Percentiles rank a stretch among this genome's conserved stretches.
Evolutionary conservation across 2,888 invertebrate genomes (phyloP).

Genomic region (Germaria angustata): DNA sequence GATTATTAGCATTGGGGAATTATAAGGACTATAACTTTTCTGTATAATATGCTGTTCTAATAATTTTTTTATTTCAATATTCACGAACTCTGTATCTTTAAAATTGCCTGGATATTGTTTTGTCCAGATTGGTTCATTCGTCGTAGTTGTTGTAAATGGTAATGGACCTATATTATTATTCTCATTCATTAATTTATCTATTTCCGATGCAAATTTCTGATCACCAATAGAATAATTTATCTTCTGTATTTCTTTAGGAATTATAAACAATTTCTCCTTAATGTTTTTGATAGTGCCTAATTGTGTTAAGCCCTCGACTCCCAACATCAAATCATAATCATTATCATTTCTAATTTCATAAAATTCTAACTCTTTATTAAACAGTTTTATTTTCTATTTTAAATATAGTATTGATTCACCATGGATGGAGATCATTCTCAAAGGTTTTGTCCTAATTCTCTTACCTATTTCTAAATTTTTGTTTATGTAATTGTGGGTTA

Average conservation of each 20-base stretch:
- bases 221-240: slow-evolving; percentile 16
- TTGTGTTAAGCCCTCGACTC: slow-evolving; percentile 9
- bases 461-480: neutral
- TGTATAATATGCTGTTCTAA: slow-evolving; percentile 15
- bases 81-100: slow-evolving; percentile 2
- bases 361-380: slow-evolving; percentile 8
- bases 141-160: slow-evolving; percentile 1
- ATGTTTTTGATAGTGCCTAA: neutral
- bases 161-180: slow-evolving; percentile 5
- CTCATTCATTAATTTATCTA: too few relatives aligned
- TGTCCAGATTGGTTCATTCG: neutral
- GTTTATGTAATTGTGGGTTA: neutral
- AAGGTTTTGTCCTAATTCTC: slow-evolving; percentile 11
- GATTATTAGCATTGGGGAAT: neutral
- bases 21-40: slow-evolving; percentile 25
- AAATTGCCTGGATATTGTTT: slow-evolving; percentile 6
- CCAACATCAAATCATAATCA: slow-evolving; percentile 16
- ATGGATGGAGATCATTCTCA: slow-evolving; percentile 16
- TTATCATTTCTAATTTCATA: neutral
- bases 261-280: slow-evolving; percentile 1
- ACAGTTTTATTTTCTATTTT: slow-evolving; percentile 10
- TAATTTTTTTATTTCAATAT: slow-evolving; percentile 24
- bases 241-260: neutral
- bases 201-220: neutral
- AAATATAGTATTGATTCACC: slow-evolving; percentile 3